Evolutionary conservation across 2,888 invertebrate genomes (phyloP).

Genomic region (Drosophila demipolita): DNA sequence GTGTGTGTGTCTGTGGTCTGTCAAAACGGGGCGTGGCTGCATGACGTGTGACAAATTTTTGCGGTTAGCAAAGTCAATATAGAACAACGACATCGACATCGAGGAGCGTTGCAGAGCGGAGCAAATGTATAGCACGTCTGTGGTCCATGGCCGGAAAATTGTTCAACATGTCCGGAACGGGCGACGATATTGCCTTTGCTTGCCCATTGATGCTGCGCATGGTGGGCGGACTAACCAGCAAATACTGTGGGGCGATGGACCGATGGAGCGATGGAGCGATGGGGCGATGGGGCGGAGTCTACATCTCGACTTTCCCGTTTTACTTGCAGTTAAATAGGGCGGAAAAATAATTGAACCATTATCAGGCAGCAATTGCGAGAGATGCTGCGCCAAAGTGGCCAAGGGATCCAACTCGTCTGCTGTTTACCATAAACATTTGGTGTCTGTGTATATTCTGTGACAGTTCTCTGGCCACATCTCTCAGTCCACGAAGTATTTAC

Average conservation of each 20-base stretch:
- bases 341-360: constrained; percentile 91
- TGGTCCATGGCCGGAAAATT: constrained; percentile 70
- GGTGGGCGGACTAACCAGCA: not conserved
- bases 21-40: constrained; percentile 57
- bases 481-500: not conserved
- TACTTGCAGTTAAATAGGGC: constrained; percentile 90
- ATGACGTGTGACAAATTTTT: constrained; percentile 71
- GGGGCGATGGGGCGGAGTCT: constrained; percentile 9
- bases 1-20: constrained; percentile 14
- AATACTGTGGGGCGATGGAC: not conserved
- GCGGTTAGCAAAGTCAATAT: constrained; percentile 57
- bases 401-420: constrained; percentile 11
- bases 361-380: constrained; percentile 61
- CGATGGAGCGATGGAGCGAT: not conserved
- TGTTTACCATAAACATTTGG: constrained; percentile 7
- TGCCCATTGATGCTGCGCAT: not conserved
- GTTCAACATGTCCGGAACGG: constrained; percentile 66
- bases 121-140: constrained; percentile 50
- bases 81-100: constrained; percentile 8
- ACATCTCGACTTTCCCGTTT: constrained; percentile 40
- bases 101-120: constrained; percentile 11
- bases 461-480: not conserved
- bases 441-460: not conserved
- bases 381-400: constrained; percentile 7
- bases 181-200: constrained; percentile 36